Conservation (phyloP, 2,113 vertebrate genomes). For the Ciconia stormi region DNA sequence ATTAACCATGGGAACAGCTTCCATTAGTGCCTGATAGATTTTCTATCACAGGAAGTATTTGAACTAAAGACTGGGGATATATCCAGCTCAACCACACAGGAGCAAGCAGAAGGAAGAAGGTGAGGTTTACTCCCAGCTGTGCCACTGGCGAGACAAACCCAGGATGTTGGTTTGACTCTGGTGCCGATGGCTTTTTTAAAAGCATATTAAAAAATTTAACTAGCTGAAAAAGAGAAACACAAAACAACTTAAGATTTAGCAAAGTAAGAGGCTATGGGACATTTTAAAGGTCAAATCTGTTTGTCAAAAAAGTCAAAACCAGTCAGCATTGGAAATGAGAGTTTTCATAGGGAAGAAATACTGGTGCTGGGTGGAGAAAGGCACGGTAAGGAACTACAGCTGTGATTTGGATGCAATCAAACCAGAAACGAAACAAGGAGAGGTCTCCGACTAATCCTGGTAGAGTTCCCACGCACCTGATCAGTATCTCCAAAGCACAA, state of each 20-base stretch:
- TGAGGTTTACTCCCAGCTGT: not conserved
- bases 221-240: not conserved
- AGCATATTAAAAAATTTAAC: not conserved
- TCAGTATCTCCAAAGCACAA: not conserved
- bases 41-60: not conserved
- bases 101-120: not conserved
- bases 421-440: not conserved
- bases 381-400: accelerated
- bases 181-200: not conserved
- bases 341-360: not conserved
- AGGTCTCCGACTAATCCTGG: not conserved
- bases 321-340: not conserved
- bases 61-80: not conserved
- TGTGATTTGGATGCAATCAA: not conserved
- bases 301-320: not conserved
- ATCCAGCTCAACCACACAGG: not conserved
- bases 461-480: not conserved
- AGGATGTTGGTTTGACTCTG: not conserved
- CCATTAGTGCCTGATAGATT: conserved; percentile 36
- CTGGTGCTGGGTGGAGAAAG: not conserved
- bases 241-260: not conserved
- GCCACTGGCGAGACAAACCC: not conserved
- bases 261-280: not conserved
- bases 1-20: conserved; percentile 29
- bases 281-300: not conserved